Conservation (phyloP, 2,113 vertebrate species). For the Dicrurus megarhynchus region DNA sequence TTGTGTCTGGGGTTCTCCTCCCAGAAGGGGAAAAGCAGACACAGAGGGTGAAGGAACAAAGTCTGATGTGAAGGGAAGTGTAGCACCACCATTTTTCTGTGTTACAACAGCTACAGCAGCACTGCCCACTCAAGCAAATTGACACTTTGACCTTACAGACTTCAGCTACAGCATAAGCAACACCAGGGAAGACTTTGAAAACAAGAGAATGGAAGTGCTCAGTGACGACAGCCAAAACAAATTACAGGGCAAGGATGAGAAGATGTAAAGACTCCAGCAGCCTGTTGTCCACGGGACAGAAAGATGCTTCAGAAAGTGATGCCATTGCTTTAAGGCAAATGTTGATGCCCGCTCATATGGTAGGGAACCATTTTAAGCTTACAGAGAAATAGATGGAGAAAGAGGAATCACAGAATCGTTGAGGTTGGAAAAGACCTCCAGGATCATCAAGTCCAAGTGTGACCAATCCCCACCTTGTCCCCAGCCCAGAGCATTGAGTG, state of each 20-base stretch:
- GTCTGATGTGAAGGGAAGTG: background rate
- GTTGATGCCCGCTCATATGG: background rate
- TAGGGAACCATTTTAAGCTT: background rate
- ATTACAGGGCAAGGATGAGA: background rate
- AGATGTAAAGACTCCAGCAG: background rate
- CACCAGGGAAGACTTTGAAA: background rate
- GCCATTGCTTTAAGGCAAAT: background rate
- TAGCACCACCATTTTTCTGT: background rate
- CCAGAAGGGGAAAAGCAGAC: background rate
- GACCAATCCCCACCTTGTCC: accelerated
- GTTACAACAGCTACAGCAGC: background rate
- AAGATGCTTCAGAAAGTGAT: background rate
- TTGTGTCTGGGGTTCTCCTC: background rate
- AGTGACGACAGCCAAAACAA: background rate
- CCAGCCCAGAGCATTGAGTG: background rate
- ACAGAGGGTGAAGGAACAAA: background rate
- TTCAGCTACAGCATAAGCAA: background rate
- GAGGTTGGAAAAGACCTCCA: background rate
- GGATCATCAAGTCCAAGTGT: background rate
- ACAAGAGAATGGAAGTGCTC: background rate
- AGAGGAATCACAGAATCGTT: background rate
- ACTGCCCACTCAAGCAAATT: background rate
- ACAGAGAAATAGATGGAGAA: background rate
- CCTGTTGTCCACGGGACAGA: background rate
- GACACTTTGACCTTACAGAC: background rate